phyloP scores from a whole-genome alignment of 2,113 vertebrate species.

The Laticauda colubrina region DNA sequence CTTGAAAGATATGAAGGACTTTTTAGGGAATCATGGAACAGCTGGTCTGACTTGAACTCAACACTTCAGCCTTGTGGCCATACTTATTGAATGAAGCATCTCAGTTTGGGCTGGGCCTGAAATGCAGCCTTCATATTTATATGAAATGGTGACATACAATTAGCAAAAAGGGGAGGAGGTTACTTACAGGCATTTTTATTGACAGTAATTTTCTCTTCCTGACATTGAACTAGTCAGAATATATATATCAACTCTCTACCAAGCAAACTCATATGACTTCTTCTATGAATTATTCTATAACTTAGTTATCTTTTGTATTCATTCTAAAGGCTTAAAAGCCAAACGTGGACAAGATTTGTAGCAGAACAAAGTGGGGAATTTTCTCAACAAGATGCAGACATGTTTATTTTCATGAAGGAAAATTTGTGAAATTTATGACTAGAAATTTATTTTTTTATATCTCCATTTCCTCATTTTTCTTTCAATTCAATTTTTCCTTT shows the following conservation, averaged over 20 bases:
- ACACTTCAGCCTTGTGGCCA: not conserved
- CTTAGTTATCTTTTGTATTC: not conserved
- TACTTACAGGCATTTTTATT: slow-evolving; percentile 14
- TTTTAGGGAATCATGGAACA: not conserved
- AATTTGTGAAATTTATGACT: not conserved
- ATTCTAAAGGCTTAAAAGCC: not conserved
- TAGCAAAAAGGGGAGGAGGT: not conserved
- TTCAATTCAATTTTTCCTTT: not conserved
- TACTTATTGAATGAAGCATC: slow-evolving; percentile 6
- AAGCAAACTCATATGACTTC: not conserved
- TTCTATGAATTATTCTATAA: not conserved
- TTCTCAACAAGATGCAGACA: not conserved
- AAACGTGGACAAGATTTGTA: not conserved
- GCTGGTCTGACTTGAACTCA: not conserved
- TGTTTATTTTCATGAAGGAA: not conserved
- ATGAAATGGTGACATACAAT: slow-evolving; percentile 12
- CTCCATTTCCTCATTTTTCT: not conserved
- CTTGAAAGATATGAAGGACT: not conserved
- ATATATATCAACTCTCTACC: slow-evolving; percentile 11
- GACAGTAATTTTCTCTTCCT: slow-evolving; percentile 1
- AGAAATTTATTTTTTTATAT: not conserved
- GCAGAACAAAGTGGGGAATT: not conserved
- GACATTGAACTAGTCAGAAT: not conserved
- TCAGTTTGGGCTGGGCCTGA: slow-evolving; percentile 9
- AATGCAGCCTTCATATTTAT: slow-evolving; percentile 28